Evolutionary conservation across 1,140 invertebrate species (phyloP).

Genomic region (Bradysia coprophila): DNA sequence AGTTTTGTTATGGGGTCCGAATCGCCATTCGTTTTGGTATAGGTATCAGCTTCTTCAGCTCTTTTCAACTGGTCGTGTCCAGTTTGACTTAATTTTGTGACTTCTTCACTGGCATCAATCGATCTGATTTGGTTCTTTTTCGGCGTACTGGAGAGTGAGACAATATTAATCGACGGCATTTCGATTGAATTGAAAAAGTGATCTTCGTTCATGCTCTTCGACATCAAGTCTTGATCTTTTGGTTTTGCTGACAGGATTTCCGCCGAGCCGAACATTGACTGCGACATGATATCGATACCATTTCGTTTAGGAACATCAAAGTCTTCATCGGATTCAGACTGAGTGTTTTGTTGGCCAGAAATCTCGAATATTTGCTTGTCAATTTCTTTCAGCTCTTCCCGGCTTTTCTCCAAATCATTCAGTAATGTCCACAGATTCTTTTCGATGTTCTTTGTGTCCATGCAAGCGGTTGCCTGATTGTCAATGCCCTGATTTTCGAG

Average conservation of each 20-base stretch:
- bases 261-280: conserved; percentile 20
- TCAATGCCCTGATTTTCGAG: conserved; percentile 44
- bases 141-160: conserved; percentile 12
- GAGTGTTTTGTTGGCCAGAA: conserved; percentile 5
- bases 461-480: conserved; percentile 34
- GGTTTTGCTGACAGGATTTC: conserved; percentile 18
- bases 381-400: conserved; percentile 5
- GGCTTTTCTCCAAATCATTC: conserved; percentile 4
- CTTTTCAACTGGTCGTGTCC: neutral
- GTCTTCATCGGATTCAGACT: conserved; percentile 7
- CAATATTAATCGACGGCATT: conserved; percentile 6
- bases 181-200: conserved; percentile 29
- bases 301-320: conserved; percentile 1
- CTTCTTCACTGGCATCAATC: conserved; percentile 10
- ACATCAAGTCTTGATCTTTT: conserved; percentile 30
- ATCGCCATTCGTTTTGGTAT: neutral
- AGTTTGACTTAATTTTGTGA: neutral
- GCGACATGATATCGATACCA: conserved; percentile 20
- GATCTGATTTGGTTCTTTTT: conserved; percentile 14
- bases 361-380: conserved; percentile 6
- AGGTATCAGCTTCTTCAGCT: neutral
- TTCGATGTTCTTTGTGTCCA: conserved; percentile 42
- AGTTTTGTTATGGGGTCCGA: conserved; percentile 1
- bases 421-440: conserved; percentile 7
- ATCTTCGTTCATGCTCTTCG: conserved; percentile 37